phyloP scores from a whole-genome alignment of 2,797 vertebrate species.

The Tragelaphus eurycerus region DNA sequence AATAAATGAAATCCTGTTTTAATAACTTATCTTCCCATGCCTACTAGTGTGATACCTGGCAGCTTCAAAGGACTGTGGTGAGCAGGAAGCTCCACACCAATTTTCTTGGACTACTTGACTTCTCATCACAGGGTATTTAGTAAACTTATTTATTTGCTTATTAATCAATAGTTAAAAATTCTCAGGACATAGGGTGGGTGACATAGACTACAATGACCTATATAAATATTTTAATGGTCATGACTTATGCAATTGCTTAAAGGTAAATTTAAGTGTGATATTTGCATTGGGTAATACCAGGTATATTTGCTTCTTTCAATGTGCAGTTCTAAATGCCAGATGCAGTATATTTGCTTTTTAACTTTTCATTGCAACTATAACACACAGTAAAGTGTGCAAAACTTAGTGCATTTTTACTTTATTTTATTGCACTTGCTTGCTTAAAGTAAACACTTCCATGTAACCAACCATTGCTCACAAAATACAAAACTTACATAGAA shows the following conservation, averaged over 20 bases:
- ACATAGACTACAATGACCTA: neutral
- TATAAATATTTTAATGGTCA: neutral
- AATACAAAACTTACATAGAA: neutral
- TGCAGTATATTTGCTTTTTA: neutral
- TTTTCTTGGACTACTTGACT: neutral
- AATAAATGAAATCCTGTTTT: neutral
- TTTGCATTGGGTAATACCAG: neutral
- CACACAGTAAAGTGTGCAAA: neutral
- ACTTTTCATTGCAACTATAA: neutral
- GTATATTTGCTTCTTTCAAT: neutral
- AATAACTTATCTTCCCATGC: neutral
- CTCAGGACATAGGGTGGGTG: neutral
- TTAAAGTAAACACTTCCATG: neutral
- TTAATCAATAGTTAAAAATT: neutral
- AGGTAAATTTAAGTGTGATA: neutral
- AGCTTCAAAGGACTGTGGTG: neutral
- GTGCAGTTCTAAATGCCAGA: neutral
- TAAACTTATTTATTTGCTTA: neutral
- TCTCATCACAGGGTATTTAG: neutral
- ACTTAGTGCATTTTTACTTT: neutral
- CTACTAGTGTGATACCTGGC: neutral
- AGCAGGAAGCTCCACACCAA: neutral
- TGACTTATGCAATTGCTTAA: neutral
- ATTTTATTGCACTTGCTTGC: neutral
- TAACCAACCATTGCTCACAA: neutral